A percentile compares a stretch with the other conserved stretches of the same genome.
Evolutionary conservation across 2,113 vertebrate species (phyloP).

Genomic region (Verasper variegatus): DNA sequence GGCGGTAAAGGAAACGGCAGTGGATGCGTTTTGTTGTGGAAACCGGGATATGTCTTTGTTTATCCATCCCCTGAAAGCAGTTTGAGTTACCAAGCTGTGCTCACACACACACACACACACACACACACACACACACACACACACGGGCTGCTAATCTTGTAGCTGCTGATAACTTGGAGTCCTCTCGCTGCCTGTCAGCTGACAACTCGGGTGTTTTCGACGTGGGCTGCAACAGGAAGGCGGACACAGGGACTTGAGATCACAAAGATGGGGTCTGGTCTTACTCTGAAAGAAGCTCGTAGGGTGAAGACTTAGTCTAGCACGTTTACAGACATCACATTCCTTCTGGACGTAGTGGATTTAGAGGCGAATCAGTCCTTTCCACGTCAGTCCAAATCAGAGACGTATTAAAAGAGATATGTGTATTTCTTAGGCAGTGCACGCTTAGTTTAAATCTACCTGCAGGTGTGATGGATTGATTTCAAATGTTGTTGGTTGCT

Average conservation of each 20-base stretch:
- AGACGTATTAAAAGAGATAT: too few relatives aligned
- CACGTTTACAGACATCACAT: neutral
- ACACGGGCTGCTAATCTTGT: constrained; percentile 12
- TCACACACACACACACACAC: neutral
- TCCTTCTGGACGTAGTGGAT: too few relatives aligned
- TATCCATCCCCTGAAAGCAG: neutral
- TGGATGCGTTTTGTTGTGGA: constrained; percentile 48
- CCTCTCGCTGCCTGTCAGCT: constrained; percentile 64
- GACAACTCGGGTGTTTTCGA: constrained; percentile 55
- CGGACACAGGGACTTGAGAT: neutral
- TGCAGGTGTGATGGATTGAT: neutral
- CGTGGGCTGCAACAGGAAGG: constrained; percentile 4
- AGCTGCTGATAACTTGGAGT: constrained; percentile 7
- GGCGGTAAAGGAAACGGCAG: constrained; percentile 28
- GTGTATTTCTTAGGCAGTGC: too few relatives aligned
- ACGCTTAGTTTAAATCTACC: too few relatives aligned
- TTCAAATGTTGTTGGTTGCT: too few relatives aligned
- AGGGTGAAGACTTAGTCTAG: neutral
- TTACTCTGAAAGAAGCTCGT: neutral
- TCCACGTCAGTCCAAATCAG: too few relatives aligned
- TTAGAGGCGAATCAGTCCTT: too few relatives aligned
- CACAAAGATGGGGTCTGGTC: neutral
- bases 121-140: neutral
- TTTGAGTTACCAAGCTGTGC: constrained; percentile 26
- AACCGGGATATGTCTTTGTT: constrained; percentile 41